Percentiles rank a stretch among this genome's conserved stretches.
phyloP scores from a whole-genome alignment of 2,888 invertebrate species.

The Linnaemya tessellans region DNA sequence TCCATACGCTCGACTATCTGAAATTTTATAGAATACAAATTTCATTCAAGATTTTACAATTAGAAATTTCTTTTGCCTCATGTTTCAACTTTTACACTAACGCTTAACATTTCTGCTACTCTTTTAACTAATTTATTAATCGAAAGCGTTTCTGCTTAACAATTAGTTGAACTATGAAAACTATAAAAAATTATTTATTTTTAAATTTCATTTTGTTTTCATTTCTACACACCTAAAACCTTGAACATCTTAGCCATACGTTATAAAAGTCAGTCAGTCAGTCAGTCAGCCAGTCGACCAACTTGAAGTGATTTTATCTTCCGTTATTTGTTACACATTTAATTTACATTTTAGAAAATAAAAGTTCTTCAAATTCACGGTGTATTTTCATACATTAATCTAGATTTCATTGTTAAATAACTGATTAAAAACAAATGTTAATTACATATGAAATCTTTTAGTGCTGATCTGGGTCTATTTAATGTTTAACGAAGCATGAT shows the following conservation, averaged over 20 bases:
- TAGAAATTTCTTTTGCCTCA: not conserved
- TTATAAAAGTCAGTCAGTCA: conserved; percentile 2
- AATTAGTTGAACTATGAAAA: too few relatives aligned
- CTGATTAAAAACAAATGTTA: conserved; percentile 50
- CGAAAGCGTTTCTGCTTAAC: too few relatives aligned
- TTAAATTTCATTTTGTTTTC: conserved; percentile 2
- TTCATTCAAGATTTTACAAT: not conserved
- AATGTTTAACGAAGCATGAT: conserved; percentile 63
- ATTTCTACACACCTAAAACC: conserved; percentile 38
- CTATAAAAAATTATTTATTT: too few relatives aligned
- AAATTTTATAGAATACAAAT: not conserved
- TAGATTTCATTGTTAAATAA: conserved; percentile 62
- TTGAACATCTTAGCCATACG: conserved; percentile 38
- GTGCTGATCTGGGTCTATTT: conserved; percentile 21
- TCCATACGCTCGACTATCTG: conserved; percentile 97
- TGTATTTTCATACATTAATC: conserved; percentile 55
- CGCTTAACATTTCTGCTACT: not conserved
- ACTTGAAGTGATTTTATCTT: conserved; percentile 49
- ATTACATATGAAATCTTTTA: conserved; percentile 16
- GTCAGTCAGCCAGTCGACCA: not conserved
- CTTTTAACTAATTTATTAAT: not conserved
- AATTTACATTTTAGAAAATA: conserved; percentile 50
- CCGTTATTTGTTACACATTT: conserved; percentile 55
- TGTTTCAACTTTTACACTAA: not conserved
- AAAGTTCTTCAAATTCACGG: conserved; percentile 34